Base-by-base conservation (phyloP, 2,888 invertebrate species). In the Cheilosia scutellata region DNA sequence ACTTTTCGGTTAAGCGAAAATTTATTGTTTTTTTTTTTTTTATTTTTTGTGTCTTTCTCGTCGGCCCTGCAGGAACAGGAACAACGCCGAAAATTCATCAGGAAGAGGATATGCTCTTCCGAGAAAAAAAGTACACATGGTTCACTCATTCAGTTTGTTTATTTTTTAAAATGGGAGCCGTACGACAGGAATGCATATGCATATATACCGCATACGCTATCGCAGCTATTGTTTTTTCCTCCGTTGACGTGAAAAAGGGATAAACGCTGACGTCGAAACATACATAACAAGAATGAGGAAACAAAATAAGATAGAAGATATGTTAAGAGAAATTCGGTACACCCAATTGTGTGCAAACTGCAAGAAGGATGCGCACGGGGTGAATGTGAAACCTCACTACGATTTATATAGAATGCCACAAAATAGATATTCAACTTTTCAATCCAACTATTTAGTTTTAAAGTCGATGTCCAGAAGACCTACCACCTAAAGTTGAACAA, bases 1-100 rank as follows among this genome's bases (percentile, higher is more conserved):
- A 86, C 86, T 86, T 82, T 76, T 86, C 86, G 82, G 86, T 76
- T 86, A 86, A 82, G 86, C 86, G 86, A 76, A 76, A 86, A 86
- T 86, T 86, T 86, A 86, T 86, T 72, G 84, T 79, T 65, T 44
- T 55, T 72, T 37, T 57, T 60, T 72, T 44, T 44, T 29, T 29
- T 49, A 49, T 16, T n/a, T 5, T 58, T 63, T 63, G 47, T 37
- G 63, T 82, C 65, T 70, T 79, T 70, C 58, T 47, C 65, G 63
- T 53, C 25, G 16, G 58, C 65, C 70, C 55, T 71, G 65, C 47
- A 47, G 70, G 40, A 71, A 83, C 47, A 47, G 70, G 40, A 71
- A 83, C 63, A 79, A 79, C 63, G 60, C 63, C 74, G 27, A 74
- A 74, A 75, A 53, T 71, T 78, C 78, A 70, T 71, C 78, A 78